Evolutionary conservation across 1,140 invertebrate genomes (phyloP).

Genomic region (Pissodes strobi): DNA sequence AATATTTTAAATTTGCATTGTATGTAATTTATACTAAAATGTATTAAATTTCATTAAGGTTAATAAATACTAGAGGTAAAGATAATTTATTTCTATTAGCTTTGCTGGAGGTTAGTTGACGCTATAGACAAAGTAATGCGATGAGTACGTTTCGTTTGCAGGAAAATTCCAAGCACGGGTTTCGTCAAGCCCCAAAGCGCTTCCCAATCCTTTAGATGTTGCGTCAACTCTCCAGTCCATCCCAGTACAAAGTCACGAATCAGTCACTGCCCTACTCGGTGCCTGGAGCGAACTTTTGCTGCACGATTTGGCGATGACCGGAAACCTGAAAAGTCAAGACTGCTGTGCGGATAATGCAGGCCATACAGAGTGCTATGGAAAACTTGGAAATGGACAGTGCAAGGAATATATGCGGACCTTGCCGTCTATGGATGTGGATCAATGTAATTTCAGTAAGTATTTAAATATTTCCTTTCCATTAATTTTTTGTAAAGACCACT

Average conservation of each 20-base stretch:
- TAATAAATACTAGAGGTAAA: too few species aligned
- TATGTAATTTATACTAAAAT: too few species aligned
- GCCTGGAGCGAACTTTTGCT: conserved; percentile 81
- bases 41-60: too few species aligned
- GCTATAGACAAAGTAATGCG: too few species aligned
- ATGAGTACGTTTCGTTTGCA: too few species aligned
- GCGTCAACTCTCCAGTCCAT: conserved; percentile 56
- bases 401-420: conserved; percentile 77
- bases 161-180: conserved; percentile 65
- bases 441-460: conserved; percentile 69
- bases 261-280: conserved; percentile 76
- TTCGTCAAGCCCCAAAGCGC: conserved; percentile 58
- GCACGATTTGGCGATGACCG: conserved; percentile 75
- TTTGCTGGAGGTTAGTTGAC: too few species aligned
- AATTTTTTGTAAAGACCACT: too few species aligned
- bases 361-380: conserved; percentile 63
- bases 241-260: conserved; percentile 62
- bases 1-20: too few species aligned
- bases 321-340: conserved; percentile 55
- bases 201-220: conserved; percentile 64
- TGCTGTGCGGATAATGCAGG: conserved; percentile 49
- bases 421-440: conserved; percentile 65
- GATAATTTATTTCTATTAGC: too few species aligned
- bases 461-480: too few species aligned
- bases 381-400: conserved; percentile 59